Evolutionary conservation across 2,113 vertebrate genomes (phyloP).

Genomic region (Macrotus californicus): DNA sequence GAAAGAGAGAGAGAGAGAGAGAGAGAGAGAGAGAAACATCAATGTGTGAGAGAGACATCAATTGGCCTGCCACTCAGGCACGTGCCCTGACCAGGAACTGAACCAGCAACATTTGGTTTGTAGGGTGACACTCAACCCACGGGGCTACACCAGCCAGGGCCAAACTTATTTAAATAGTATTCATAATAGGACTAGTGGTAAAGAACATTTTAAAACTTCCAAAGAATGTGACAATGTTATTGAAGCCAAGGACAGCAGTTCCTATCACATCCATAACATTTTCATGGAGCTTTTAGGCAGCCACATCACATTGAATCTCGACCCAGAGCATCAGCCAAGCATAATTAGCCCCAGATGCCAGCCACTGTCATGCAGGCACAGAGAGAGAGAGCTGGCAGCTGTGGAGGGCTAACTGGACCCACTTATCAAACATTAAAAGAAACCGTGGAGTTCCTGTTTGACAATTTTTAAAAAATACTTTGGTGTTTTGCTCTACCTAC

Average conservation of each 20-base stretch:
- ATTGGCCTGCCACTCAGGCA: too few species aligned
- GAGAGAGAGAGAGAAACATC: too few species aligned
- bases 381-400: slow-evolving; percentile 1
- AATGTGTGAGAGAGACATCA: too few species aligned
- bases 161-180: not conserved
- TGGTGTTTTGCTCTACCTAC: too few species aligned
- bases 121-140: too few species aligned
- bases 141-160: too few species aligned
- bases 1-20: too few species aligned
- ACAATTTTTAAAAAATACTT: too few species aligned
- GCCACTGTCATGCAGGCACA: slow-evolving; percentile 13
- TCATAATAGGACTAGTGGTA: not conserved
- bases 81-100: too few species aligned
- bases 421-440: not conserved
- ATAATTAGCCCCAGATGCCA: slow-evolving; percentile 45
- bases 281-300: slow-evolving; percentile 46
- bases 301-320: slow-evolving; percentile 42
- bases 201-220: not conserved
- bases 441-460: not conserved
- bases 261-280: slow-evolving; percentile 50
- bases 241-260: slow-evolving; percentile 38
- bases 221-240: slow-evolving; percentile 62
- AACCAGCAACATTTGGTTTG: too few species aligned
- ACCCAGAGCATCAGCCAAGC: slow-evolving; percentile 17
- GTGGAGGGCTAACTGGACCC: not conserved